Base-by-base conservation (phyloP, 2,888 invertebrate genomes). In the Ichneumon xanthorius region DNA sequence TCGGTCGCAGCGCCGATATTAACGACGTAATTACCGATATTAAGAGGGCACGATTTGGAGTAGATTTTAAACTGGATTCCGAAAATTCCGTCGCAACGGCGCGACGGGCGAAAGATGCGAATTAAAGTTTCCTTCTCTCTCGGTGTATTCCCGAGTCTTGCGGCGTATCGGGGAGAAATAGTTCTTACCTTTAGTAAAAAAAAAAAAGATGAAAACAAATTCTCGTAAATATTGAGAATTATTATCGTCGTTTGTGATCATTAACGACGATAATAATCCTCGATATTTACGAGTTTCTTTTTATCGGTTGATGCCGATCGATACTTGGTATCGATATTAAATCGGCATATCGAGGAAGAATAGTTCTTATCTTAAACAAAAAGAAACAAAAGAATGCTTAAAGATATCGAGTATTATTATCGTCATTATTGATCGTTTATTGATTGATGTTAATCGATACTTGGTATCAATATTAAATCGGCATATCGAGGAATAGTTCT, bases 1-100 rank as follows among this genome's bases (percentile, higher is more conserved):
- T 22, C 48, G 50, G 68, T 40, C 58, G 82, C 58, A 83, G 22
- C 76, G 70, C 22, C 58, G 76, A 86, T 53, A 89, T 88, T 67
- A 88, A 88, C 85, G 87, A 84, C 79, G 86, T 81, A 71, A 89
- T 89, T 89, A 89, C 71, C 50, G 37, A 87, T 88, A 89, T 88
- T 89, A 90, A 90, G 80, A 82, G 88, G 83, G 26, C 45, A 80
- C 84, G 85, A 87, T 88, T 88, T 78, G 80, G 80, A 82, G 82
- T 84, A 84, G 84, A 89, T 88, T 86, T 87, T 87, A 87, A 89
- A 87, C 87, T 84, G 86, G 82, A 88, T 88, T 88, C 87, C 88
- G 67, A 87, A 86, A 87, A 87, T 88, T 78, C 82, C 84, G 58
- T 14, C 80, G 58, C 22, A 53, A 65, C 50, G 58, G 50, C 68